Conservation (phyloP, 2,797 vertebrate species). For the Melanotaenia trifasciata region DNA sequence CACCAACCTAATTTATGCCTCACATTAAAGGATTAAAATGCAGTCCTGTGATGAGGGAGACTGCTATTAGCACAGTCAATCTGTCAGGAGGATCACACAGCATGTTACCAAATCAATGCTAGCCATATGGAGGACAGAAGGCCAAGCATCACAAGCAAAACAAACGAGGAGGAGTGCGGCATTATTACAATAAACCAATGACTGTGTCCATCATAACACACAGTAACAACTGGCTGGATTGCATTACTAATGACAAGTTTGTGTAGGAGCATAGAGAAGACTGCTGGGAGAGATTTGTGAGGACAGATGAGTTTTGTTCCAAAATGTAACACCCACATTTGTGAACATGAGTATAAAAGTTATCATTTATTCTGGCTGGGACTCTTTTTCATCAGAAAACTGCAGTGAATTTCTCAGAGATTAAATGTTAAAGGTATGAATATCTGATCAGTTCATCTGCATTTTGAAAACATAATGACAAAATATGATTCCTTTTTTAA, state of each 20-base stretch:
- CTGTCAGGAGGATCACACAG: conserved; percentile 65
- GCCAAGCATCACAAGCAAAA: conserved; percentile 61
- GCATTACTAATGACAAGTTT: conserved; percentile 45
- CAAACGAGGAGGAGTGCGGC: conserved; percentile 57
- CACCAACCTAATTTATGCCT: conserved; percentile 63
- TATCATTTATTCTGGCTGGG: conserved; percentile 19
- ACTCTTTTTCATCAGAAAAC: conserved; percentile 15
- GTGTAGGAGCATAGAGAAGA: conserved; percentile 35
- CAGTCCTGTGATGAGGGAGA: conserved; percentile 47
- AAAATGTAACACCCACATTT: conserved; percentile 33
- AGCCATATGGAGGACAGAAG: conserved; percentile 71
- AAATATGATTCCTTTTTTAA: conserved; percentile 4
- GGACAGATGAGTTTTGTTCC: conserved; percentile 23
- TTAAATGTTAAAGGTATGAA: conserved; percentile 4
- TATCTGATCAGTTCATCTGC: conserved; percentile 16
- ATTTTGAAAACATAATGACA: conserved; percentile 25
- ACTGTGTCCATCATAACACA: conserved; percentile 49
- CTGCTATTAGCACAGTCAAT: conserved; percentile 59
- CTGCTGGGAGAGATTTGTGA: conserved; percentile 35
- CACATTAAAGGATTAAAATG: conserved; percentile 74
- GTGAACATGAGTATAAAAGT: conserved; percentile 20
- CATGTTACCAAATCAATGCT: conserved; percentile 62
- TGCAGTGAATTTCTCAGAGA: conserved; percentile 6
- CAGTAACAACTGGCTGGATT: conserved; percentile 53
- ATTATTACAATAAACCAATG: conserved; percentile 61